These are phyloP conservation scores for Spicauda simplicius DNA, from an alignment of 2,888 invertebrate genomes.

Conservation along the genomic window DNA sequence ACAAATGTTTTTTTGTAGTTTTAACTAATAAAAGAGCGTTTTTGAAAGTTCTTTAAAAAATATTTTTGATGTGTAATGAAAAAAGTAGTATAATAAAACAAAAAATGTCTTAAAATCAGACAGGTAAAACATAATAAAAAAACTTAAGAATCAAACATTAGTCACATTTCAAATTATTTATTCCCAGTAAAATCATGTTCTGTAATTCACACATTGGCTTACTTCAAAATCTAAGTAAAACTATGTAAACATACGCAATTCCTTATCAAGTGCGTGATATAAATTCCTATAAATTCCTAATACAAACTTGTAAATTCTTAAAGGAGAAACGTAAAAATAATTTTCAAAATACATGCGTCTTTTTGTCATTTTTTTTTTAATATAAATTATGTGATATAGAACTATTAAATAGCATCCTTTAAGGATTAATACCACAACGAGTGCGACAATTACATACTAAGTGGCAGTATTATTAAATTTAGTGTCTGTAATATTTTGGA, in stretches of 20 bases:
- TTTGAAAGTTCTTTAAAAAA: too few species aligned
- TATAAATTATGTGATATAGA: slow-evolving; percentile 5
- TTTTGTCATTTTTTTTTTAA: slow-evolving; percentile 12
- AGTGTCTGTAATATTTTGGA: slow-evolving; percentile 23
- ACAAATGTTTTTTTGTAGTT: too few species aligned
- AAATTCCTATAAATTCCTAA: slow-evolving; percentile 22
- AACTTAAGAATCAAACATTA: slow-evolving; percentile 63
- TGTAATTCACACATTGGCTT: slow-evolving; percentile 48
- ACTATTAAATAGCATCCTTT: slow-evolving; percentile 20
- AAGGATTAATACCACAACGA: slow-evolving; percentile 15
- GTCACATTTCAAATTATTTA: slow-evolving; percentile 65
- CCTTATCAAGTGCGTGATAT: slow-evolving; percentile 42
- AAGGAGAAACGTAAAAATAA: slow-evolving; percentile 39
- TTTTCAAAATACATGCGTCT: slow-evolving; percentile 29
- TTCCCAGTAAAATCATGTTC: slow-evolving; percentile 64
- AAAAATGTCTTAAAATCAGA: slow-evolving; percentile 40
- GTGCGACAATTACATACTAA: slow-evolving; percentile 21
- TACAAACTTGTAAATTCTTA: slow-evolving; percentile 36
- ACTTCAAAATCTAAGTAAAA: slow-evolving; percentile 49
- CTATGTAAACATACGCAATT: slow-evolving; percentile 55
- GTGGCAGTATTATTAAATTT: slow-evolving; percentile 21
- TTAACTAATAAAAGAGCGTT: too few species aligned
- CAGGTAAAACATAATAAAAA: slow-evolving; percentile 21
- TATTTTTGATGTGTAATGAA: too few species aligned
- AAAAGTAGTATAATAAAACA: background rate